These are phyloP conservation scores for Halcyon chelicuti DNA, from an alignment of 2,797 vertebrate species.

Conservation along the genomic window DNA sequence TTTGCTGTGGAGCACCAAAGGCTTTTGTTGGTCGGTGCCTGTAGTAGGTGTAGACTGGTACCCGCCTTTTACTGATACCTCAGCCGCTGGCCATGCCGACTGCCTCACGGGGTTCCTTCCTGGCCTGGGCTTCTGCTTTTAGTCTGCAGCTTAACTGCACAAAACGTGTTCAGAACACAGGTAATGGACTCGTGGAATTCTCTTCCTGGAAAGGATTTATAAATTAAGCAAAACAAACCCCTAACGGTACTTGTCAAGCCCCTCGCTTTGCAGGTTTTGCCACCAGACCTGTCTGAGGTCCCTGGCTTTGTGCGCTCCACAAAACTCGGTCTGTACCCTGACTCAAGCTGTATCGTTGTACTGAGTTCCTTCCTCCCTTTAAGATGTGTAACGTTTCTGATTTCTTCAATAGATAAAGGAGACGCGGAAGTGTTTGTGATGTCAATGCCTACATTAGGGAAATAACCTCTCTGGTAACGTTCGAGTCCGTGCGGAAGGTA, in stretches of 20 bases:
- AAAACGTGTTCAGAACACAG: not conserved
- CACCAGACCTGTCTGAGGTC: not conserved
- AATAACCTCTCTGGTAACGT: not conserved
- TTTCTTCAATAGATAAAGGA: not conserved
- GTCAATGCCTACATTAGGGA: slow-evolving; percentile 25
- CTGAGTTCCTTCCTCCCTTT: slow-evolving; percentile 32
- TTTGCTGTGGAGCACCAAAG: slow-evolving; percentile 43
- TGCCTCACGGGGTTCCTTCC: slow-evolving; percentile 11
- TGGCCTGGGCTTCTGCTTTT: not conserved
- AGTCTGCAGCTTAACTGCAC: slow-evolving; percentile 19
- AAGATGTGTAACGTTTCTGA: not conserved
- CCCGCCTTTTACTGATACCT: slow-evolving; percentile 25
- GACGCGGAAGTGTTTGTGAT: not conserved
- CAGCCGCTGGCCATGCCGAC: slow-evolving; percentile 14
- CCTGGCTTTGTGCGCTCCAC: not conserved
- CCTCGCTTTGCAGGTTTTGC: not conserved
- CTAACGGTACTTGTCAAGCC: not conserved
- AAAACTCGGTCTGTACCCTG: not conserved
- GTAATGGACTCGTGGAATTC: not conserved
- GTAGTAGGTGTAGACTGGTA: not conserved
- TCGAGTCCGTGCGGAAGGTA: not conserved
- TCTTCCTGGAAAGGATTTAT: slow-evolving; percentile 4
- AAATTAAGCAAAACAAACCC: not conserved
- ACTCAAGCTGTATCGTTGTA: not conserved
- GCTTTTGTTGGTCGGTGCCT: not conserved